Evolutionary conservation across 2,113 vertebrate species (phyloP).

Genomic region (Phaethornis superciliosus): DNA sequence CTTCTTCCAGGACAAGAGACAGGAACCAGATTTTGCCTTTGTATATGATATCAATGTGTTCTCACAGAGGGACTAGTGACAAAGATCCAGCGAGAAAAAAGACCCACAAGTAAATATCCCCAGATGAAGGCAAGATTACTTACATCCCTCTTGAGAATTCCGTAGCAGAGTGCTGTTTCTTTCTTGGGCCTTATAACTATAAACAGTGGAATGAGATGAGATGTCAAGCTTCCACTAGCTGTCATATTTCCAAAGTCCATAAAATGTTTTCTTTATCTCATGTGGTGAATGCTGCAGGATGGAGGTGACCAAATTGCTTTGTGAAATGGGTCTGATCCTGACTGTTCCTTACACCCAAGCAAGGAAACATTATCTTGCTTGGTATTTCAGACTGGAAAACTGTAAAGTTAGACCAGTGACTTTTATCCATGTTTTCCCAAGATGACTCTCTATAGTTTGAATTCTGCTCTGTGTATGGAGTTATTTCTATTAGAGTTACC

Average conservation of each 20-base stretch:
- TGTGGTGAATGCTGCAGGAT: neutral
- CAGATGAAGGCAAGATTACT: neutral
- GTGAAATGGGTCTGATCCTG: neutral
- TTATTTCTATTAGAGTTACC: neutral
- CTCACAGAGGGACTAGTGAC: neutral
- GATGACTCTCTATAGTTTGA: neutral
- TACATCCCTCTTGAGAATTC: neutral
- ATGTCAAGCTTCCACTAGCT: neutral
- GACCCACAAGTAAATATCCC: neutral
- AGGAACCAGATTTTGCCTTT: neutral
- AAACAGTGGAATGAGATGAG: neutral
- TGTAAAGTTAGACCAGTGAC: neutral
- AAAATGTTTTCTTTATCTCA: rapidly evolving
- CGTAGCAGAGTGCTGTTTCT: neutral
- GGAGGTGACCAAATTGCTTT: neutral
- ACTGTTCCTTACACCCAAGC: neutral
- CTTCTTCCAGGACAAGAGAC: neutral
- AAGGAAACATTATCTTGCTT: neutral
- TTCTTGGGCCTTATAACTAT: neutral
- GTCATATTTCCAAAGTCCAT: neutral
- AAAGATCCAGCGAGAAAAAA: neutral
- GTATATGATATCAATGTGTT: neutral
- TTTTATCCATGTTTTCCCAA: neutral
- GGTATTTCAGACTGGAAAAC: neutral
- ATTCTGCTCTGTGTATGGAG: neutral